Evolutionary conservation across 2,888 invertebrate genomes (phyloP).

Genomic region (Protula sp.): DNA sequence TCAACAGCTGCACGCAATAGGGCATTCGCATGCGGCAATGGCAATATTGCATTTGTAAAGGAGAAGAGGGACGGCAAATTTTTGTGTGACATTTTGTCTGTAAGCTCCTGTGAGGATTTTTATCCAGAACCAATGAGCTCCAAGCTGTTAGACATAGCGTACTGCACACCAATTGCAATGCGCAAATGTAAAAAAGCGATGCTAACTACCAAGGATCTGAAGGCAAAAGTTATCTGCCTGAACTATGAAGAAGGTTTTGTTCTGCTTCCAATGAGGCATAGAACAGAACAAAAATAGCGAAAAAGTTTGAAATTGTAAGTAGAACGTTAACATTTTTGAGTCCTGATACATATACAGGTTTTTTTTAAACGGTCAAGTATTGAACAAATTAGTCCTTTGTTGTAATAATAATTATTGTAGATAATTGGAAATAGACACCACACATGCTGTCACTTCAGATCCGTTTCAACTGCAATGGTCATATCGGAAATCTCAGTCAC

Average conservation of each 20-base stretch:
- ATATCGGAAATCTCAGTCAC: too few relatives aligned
- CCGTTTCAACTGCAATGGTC: too few relatives aligned
- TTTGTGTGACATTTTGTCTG: background rate
- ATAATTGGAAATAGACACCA: too few relatives aligned
- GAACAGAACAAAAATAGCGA: too few relatives aligned
- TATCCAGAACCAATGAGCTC: background rate
- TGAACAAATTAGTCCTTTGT: too few relatives aligned
- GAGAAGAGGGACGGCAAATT: background rate
- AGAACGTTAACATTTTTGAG: too few relatives aligned
- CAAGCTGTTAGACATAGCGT: background rate
- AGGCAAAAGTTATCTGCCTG: background rate
- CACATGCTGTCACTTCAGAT: too few relatives aligned
- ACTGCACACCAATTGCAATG: background rate
- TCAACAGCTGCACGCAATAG: background rate
- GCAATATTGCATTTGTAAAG: background rate
- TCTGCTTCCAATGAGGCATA: background rate
- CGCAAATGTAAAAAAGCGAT: background rate
- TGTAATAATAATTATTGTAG: too few relatives aligned
- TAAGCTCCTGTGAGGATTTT: background rate
- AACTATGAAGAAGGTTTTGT: background rate
- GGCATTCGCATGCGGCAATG: background rate
- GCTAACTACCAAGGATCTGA: background rate
- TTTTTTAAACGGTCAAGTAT: too few relatives aligned
- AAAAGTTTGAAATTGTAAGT: too few relatives aligned
- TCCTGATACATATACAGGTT: too few relatives aligned